phyloP scores from a whole-genome alignment of 2,888 invertebrate species.

The Aphidius colemani region DNA sequence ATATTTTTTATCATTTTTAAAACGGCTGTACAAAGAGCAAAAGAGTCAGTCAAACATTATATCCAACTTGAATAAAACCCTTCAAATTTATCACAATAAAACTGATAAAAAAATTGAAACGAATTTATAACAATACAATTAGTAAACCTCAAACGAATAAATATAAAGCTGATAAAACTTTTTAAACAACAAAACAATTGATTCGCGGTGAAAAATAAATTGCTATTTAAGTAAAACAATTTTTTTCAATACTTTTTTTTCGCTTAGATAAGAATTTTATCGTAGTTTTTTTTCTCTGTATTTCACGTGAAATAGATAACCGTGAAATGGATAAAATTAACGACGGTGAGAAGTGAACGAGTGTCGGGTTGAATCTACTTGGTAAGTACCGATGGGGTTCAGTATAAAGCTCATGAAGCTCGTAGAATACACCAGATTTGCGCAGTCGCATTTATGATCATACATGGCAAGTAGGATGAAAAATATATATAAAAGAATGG shows the following conservation, averaged over 20 bases:
- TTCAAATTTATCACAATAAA: too few relatives aligned
- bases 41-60: too few relatives aligned
- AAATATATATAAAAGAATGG: conserved; percentile 36
- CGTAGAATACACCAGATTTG: conserved; percentile 56
- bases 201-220: conserved; percentile 22
- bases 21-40: conserved; percentile 13
- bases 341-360: conserved; percentile 45
- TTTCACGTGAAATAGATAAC: too few relatives aligned
- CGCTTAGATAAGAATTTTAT: too few relatives aligned
- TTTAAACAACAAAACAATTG: conserved; percentile 28
- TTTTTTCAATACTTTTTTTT: too few relatives aligned
- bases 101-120: too few relatives aligned
- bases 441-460: conserved; percentile 55
- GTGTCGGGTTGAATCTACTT: conserved; percentile 46
- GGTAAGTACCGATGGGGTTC: conserved; percentile 36
- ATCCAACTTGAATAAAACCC: too few relatives aligned
- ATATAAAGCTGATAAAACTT: conserved; percentile 4
- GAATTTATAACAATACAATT: too few relatives aligned
- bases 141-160: too few relatives aligned
- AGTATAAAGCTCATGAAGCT: conserved; percentile 14
- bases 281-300: too few relatives aligned
- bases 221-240: too few relatives aligned
- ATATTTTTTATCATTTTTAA: conserved; percentile 38
- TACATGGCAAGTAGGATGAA: too few relatives aligned
- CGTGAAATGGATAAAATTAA: conserved; percentile 29